Percentiles rank a stretch among this genome's conserved stretches.
Evolutionary conservation across 2,113 vertebrate species (phyloP).

Genomic region (Calyptomena viridis): DNA sequence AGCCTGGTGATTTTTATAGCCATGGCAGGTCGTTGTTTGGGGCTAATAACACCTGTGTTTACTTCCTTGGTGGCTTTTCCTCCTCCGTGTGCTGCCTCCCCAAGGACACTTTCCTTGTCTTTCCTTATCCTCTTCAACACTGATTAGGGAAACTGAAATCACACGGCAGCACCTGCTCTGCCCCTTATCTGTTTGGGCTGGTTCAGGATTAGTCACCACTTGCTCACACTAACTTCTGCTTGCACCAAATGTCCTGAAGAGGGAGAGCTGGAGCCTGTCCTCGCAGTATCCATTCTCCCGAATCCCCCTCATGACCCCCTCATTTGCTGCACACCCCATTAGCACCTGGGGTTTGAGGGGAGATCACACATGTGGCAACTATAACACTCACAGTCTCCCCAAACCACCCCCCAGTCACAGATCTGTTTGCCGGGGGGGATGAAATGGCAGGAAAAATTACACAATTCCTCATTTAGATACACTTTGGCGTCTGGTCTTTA

Average conservation of each 20-base stretch:
- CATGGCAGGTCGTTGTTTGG: neutral
- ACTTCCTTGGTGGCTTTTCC: neutral
- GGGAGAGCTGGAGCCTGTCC: constrained; percentile 36
- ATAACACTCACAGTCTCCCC: fast-evolving
- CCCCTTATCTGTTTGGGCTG: neutral
- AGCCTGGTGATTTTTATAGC: neutral
- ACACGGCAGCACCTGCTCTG: neutral
- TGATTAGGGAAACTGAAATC: constrained; percentile 12
- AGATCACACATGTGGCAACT: neutral
- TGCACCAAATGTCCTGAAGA: constrained; percentile 21
- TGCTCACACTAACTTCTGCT: neutral
- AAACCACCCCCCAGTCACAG: neutral
- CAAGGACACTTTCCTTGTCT: constrained; percentile 32
- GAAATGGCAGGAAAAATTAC: neutral
- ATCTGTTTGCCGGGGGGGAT: neutral
- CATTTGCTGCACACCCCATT: neutral
- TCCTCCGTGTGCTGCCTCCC: constrained; percentile 8
- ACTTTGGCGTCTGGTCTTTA: neutral
- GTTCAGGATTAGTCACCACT: neutral
- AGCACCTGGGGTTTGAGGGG: neutral
- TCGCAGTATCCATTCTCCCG: neutral
- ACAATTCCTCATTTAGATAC: neutral
- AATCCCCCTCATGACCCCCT: neutral
- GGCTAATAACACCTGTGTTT: constrained; percentile 4
- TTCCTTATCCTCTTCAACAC: neutral